Evolutionary conservation across 1,140 invertebrate species (phyloP).

Genomic region (Acyrthosiphon pisum): DNA sequence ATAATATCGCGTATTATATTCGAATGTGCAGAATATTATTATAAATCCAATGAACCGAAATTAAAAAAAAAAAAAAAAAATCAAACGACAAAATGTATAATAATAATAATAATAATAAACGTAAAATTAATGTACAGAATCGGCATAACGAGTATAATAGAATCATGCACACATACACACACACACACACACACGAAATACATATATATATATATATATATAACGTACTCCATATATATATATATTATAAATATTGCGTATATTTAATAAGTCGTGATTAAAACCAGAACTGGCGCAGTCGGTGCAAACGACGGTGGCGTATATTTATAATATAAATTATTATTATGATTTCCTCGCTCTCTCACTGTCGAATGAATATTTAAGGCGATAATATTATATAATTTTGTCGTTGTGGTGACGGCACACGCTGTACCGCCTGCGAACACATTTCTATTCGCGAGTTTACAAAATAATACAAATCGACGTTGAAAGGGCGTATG

Average conservation of each 20-base stretch:
- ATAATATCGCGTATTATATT: not conserved
- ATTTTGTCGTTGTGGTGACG: not conserved
- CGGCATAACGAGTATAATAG: not conserved
- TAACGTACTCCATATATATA: too few relatives aligned
- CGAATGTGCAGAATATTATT: not conserved
- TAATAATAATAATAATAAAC: not conserved
- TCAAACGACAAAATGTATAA: too few relatives aligned
- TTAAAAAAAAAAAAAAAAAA: not conserved
- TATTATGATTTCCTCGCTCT: not conserved
- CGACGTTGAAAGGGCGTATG: not conserved
- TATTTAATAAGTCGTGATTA: not conserved
- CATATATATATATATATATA: too few relatives aligned
- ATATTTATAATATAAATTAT: not conserved
- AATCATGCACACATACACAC: not conserved
- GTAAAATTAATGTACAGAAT: not conserved
- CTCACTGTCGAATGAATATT: not conserved
- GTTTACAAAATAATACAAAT: not conserved
- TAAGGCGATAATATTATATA: not conserved
- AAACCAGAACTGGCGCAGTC: not conserved
- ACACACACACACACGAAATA: too few relatives aligned
- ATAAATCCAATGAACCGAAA: not conserved
- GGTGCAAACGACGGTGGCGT: not conserved
- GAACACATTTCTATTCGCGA: not conserved
- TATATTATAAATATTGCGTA: too few relatives aligned
- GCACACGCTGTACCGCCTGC: not conserved